A percentile compares a stretch with the other conserved stretches of the same genome.
Conservation (phyloP, 2,888 invertebrate species). For the Gnatocerus cornutus region DNA sequence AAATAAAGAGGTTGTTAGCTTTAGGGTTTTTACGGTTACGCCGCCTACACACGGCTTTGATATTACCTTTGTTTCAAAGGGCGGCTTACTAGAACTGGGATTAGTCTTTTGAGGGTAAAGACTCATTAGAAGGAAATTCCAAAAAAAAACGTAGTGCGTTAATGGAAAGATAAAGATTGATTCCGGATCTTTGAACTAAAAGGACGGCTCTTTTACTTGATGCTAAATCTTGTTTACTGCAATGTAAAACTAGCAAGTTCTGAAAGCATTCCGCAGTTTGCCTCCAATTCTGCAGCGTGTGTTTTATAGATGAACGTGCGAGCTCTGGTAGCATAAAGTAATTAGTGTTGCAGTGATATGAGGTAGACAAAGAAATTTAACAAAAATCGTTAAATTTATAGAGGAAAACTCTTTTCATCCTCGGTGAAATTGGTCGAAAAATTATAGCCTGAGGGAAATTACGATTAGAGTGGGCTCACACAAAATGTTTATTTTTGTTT, state of each 20-base stretch:
- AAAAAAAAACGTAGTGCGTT: too few relatives aligned
- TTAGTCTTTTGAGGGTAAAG: not conserved
- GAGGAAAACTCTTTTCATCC: too few relatives aligned
- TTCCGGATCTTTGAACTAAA: not conserved
- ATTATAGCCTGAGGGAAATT: too few relatives aligned
- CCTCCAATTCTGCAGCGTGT: too few relatives aligned
- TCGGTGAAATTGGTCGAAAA: too few relatives aligned
- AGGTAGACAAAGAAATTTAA: too few relatives aligned
- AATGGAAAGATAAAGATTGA: not conserved
- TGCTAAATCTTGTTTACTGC: not conserved
- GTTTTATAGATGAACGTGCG: not conserved
- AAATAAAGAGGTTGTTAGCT: constrained; percentile 13
- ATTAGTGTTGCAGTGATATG: too few relatives aligned
- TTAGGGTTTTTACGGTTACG: not conserved
- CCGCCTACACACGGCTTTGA: not conserved
- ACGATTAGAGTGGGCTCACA: too few relatives aligned
- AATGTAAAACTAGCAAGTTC: constrained; percentile 10
- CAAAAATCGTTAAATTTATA: too few relatives aligned
- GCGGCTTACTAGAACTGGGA: too few relatives aligned
- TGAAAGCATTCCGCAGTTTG: constrained; percentile 21
- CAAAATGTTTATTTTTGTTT: too few relatives aligned
- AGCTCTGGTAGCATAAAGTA: not conserved
- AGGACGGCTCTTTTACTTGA: too few relatives aligned
- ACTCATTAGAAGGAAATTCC: not conserved
- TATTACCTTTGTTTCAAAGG: constrained; percentile 1